phyloP scores from a whole-genome alignment of 2,113 vertebrate species.

The Pseudorectes ferrugineus region DNA sequence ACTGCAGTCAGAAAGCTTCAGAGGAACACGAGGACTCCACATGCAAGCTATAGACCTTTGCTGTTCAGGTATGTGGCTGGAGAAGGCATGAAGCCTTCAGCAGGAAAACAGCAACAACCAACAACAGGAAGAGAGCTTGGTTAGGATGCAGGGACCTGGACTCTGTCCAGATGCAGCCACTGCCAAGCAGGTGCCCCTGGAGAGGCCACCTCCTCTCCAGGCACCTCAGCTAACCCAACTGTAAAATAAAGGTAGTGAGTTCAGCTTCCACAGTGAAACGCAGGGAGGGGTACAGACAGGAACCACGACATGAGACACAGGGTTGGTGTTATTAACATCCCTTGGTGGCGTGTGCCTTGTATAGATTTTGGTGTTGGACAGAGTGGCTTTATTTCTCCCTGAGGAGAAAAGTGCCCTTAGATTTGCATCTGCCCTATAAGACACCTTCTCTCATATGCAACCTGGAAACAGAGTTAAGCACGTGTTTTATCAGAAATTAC shows the following conservation, averaged over 20 bases:
- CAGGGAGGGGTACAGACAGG: neutral
- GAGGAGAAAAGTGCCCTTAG: neutral
- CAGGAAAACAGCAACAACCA: neutral
- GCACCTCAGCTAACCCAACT: neutral
- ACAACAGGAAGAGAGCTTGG: neutral
- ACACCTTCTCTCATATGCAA: neutral
- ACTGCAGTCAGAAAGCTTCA: neutral
- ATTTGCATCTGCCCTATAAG: neutral
- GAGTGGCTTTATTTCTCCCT: neutral
- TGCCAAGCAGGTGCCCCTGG: neutral
- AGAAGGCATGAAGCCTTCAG: neutral
- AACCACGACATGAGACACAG: fast-evolving
- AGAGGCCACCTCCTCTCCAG: neutral
- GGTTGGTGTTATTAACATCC: neutral
- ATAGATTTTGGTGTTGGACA: neutral
- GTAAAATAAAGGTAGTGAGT: neutral
- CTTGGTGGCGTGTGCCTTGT: neutral
- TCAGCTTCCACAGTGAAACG: neutral
- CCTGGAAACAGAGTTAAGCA: neutral
- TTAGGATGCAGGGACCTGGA: neutral
- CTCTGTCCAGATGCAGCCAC: neutral
- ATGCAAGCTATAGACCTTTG: neutral
- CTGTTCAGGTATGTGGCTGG: neutral
- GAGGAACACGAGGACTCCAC: neutral
- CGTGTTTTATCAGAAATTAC: neutral